Conservation (phyloP, 2,797 vertebrate species). For the Spondyliosoma cantharus region DNA sequence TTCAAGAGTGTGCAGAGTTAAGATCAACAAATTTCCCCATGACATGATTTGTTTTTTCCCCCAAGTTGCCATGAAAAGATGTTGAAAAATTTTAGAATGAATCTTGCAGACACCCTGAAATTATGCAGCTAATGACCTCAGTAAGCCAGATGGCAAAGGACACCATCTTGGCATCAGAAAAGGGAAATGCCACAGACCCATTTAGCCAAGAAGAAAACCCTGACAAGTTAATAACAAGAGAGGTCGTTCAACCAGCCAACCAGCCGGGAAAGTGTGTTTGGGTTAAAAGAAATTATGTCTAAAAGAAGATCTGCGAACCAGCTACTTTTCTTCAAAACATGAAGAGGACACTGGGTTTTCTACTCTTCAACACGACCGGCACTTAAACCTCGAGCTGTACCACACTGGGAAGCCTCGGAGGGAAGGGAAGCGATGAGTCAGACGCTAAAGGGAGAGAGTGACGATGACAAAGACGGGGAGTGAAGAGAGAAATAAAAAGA, state of each 20-base stretch:
- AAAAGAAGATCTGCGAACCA: neutral
- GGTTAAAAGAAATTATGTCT: neutral
- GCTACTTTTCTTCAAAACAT: neutral
- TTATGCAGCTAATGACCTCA: neutral
- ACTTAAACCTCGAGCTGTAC: conserved; percentile 18
- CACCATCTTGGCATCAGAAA: neutral
- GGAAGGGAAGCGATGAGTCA: conserved; percentile 55
- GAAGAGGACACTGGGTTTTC: conserved; percentile 1
- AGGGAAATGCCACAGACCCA: neutral
- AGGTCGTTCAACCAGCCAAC: neutral
- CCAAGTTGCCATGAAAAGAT: neutral
- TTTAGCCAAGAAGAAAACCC: neutral
- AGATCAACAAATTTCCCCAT: too few species aligned
- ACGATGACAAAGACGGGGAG: conserved; percentile 30
- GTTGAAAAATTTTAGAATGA: neutral
- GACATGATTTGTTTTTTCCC: neutral
- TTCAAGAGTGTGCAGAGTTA: too few species aligned
- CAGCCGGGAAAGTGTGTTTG: neutral
- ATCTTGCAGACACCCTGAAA: neutral
- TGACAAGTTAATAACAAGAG: neutral
- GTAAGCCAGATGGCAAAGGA: neutral
- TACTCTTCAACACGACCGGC: conserved; percentile 12
- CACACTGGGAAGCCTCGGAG: conserved; percentile 23
- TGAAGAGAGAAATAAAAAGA: conserved; percentile 28
- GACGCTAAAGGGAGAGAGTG: conserved; percentile 44